Percentiles rank a stretch among this genome's conserved stretches.
phyloP scores from a whole-genome alignment of 2,888 invertebrate genomes.

The Latrodectus hesperus region DNA sequence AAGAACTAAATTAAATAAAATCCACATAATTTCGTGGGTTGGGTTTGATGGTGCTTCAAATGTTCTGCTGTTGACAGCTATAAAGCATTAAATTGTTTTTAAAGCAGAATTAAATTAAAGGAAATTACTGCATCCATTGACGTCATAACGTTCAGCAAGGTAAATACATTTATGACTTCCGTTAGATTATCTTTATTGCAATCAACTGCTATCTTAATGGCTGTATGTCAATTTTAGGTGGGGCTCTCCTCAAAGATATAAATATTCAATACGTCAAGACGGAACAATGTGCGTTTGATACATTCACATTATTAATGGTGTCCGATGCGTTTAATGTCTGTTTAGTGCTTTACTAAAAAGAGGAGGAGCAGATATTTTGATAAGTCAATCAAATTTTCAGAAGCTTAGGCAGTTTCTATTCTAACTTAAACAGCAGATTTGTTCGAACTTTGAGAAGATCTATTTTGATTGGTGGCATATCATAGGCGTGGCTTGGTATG shows the following conservation, averaged over 20 bases:
- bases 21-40: too few relatives aligned
- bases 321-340: not conserved
- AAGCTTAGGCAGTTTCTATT: not conserved
- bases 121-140: too few relatives aligned
- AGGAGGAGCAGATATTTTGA: not conserved
- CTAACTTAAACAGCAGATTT: not conserved
- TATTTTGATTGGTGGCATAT: not conserved
- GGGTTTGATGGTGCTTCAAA: too few relatives aligned
- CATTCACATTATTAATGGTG: not conserved
- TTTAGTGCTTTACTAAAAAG: not conserved
- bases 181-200: slow-evolving; percentile 1
- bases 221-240: not conserved
- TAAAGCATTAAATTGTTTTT: too few relatives aligned
- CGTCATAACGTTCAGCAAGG: too few relatives aligned
- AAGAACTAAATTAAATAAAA: too few relatives aligned
- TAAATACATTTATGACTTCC: not conserved
- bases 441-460: not conserved
- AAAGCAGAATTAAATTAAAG: too few relatives aligned
- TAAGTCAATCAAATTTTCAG: not conserved
- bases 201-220: not conserved
- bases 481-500: not conserved
- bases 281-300: not conserved
- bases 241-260: not conserved
- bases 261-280: not conserved
- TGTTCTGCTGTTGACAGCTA: too few relatives aligned